phyloP scores from a whole-genome alignment of 1,140 invertebrate species.

The Nasonia vitripennis region DNA sequence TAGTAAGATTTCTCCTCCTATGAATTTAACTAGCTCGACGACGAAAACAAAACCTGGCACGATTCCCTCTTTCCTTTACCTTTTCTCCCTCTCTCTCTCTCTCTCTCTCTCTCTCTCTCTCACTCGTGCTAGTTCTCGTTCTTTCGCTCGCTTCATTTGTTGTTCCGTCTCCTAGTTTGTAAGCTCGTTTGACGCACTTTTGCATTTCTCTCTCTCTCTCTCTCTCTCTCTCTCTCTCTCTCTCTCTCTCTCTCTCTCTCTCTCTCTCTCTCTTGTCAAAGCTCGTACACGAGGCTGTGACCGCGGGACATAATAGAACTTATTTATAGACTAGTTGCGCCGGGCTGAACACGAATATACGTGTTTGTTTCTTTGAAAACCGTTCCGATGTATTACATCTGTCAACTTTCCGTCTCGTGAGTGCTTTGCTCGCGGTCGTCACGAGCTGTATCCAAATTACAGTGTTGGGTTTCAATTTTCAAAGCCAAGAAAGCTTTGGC shows the following conservation, averaged over 20 bases:
- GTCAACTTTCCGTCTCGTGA: background rate
- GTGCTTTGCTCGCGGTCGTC: background rate
- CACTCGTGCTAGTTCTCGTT: background rate
- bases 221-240: background rate
- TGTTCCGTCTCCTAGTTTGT: conserved; percentile 2
- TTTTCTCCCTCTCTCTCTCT: background rate
- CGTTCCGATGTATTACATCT: background rate
- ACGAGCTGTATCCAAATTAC: background rate
- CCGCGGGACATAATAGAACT: background rate
- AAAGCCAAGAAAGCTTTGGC: background rate
- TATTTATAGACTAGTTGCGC: background rate
- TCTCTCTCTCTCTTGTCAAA: background rate
- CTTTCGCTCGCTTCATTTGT: background rate
- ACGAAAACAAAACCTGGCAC: conserved; percentile 56
- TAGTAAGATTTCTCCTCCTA: conserved; percentile 48
- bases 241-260: background rate
- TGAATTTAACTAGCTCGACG: conserved; percentile 48
- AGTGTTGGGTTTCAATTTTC: background rate
- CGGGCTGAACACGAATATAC: background rate
- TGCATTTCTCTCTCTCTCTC: background rate
- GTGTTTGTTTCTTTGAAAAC: background rate
- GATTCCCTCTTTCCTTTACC: conserved; percentile 42
- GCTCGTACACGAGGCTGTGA: background rate
- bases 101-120: no score
- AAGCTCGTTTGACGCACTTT: background rate